These are phyloP conservation scores for Geophilus truncorum DNA, from an alignment of 2,888 invertebrate species.

Conservation along the genomic window DNA sequence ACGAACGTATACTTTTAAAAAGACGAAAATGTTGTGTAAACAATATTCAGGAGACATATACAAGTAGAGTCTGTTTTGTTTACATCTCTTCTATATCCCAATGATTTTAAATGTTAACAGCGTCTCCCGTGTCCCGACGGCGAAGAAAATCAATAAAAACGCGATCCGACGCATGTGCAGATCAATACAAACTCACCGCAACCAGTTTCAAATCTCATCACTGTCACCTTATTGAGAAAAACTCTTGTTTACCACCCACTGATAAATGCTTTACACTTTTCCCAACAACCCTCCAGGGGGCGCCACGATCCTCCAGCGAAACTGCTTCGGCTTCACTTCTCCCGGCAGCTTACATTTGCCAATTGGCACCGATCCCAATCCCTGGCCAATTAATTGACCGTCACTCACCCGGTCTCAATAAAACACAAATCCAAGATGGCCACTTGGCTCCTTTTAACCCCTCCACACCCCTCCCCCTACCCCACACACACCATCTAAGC, in stretches of 20 bases:
- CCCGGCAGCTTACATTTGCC: neutral
- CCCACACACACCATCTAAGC: too few relatives aligned
- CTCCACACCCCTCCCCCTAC: too few relatives aligned
- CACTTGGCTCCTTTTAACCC: neutral
- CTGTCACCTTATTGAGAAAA: neutral
- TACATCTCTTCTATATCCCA: too few relatives aligned
- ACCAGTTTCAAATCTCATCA: neutral
- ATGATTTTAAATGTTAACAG: too few relatives aligned
- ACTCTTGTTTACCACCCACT: constrained; percentile 10
- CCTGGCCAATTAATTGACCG: neutral
- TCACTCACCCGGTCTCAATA: neutral
- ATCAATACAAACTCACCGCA: neutral
- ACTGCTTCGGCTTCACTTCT: neutral
- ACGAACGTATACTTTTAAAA: too few relatives aligned
- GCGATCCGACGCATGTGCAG: neutral
- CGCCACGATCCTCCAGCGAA: neutral
- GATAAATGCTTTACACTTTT: constrained; percentile 8
- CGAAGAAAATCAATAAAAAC: neutral
- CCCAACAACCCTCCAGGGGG: neutral
- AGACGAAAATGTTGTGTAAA: too few relatives aligned
- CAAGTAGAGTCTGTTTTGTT: too few relatives aligned
- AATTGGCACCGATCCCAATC: constrained; percentile 10
- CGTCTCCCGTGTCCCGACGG: too few relatives aligned
- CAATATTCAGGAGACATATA: too few relatives aligned
- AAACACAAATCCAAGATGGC: constrained; percentile 16